phyloP scores from a whole-genome alignment of 2,888 invertebrate genomes.

The Hypselothyrea guttata region DNA sequence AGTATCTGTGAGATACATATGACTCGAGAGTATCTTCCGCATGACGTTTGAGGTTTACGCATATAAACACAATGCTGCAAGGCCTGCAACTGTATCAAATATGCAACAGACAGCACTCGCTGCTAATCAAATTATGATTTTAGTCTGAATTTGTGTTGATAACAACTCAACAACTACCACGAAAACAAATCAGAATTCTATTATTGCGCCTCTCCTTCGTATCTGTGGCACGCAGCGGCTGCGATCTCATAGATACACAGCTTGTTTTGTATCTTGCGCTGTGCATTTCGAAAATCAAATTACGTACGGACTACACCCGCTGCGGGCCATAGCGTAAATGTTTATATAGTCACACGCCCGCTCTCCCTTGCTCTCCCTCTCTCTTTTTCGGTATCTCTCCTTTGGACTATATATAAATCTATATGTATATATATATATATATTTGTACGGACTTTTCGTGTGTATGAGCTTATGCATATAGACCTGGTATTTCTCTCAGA shows the following conservation, averaged over 20 bases:
- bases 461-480: constrained; percentile 6
- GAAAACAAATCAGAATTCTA: constrained; percentile 32
- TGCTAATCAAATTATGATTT: constrained; percentile 35
- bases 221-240: constrained; percentile 30
- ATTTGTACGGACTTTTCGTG: constrained; percentile 11
- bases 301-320: constrained; percentile 66
- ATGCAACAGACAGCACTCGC: constrained; percentile 13
- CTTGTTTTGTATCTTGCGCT: constrained; percentile 43
- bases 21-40: constrained; percentile 54
- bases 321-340: constrained; percentile 46
- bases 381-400: too few relatives aligned
- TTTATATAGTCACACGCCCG: constrained; percentile 55
- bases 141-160: constrained; percentile 36
- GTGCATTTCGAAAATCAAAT: constrained; percentile 68
- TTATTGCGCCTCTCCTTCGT: constrained; percentile 32
- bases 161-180: constrained; percentile 10
- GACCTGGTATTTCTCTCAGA: constrained; percentile 57
- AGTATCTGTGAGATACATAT: constrained; percentile 46
- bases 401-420: constrained; percentile 21
- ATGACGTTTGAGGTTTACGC: constrained; percentile 49
- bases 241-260: constrained; percentile 53
- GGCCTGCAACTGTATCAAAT: constrained; percentile 4
- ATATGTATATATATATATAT: constrained; percentile 16
- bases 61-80: constrained; percentile 8
- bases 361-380: too few relatives aligned